Conservation (phyloP, 2,888 invertebrate genomes). For the Bembecia ichneumoniformis region DNA sequence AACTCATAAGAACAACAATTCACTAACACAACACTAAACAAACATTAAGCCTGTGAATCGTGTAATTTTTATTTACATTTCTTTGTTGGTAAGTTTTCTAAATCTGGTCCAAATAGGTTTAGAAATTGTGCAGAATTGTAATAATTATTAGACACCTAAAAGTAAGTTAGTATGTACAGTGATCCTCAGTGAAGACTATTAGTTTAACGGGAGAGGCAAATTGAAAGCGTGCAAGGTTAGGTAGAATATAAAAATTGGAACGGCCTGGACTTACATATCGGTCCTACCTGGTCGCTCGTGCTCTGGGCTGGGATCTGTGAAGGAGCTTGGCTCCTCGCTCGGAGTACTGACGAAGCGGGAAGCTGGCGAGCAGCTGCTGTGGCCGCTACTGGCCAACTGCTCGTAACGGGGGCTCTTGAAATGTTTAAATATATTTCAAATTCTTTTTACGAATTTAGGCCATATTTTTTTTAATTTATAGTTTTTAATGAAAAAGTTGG, state of each 20-base stretch:
- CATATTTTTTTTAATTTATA: too few relatives aligned
- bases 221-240: conserved; percentile 2
- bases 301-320: conserved; percentile 58
- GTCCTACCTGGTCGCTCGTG: conserved; percentile 69
- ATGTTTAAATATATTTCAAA: background rate
- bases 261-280: conserved; percentile 69
- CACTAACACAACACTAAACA: conserved; percentile 1
- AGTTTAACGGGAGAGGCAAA: too few relatives aligned
- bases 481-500: too few relatives aligned
- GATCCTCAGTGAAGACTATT: too few relatives aligned
- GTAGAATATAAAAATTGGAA: conserved; percentile 56
- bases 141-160: too few relatives aligned
- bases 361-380: conserved; percentile 57
- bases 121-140: too few relatives aligned
- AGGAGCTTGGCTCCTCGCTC: conserved; percentile 53
- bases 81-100: too few relatives aligned
- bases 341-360: conserved; percentile 56
- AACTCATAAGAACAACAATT: background rate
- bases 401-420: conserved; percentile 65
- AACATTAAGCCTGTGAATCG: background rate
- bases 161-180: background rate
- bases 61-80: too few relatives aligned
- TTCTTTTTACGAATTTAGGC: too few relatives aligned
- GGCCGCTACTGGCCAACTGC: conserved; percentile 62
- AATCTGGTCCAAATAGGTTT: too few relatives aligned